Conservation (phyloP, 35 echinoderm and acorn worm species). For the Chiridota heheva region DNA sequence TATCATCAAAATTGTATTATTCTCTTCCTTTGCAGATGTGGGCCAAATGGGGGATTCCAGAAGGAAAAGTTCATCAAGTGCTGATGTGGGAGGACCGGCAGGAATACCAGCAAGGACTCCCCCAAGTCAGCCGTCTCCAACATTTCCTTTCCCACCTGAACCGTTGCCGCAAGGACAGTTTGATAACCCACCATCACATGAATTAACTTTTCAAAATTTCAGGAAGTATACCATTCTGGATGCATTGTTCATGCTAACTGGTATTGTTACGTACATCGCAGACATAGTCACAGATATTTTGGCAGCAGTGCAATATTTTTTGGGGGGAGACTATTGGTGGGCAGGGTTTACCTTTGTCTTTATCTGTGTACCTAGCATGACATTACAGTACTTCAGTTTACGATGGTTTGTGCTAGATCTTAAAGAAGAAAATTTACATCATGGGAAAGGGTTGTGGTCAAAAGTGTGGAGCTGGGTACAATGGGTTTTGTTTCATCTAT, state of each 20-base stretch:
- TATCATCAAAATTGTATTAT: not conserved
- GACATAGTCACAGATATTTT: constrained; percentile 82
- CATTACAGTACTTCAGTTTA: constrained; percentile 89
- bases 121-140: constrained; percentile 15
- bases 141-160: not conserved
- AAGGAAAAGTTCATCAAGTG: constrained; percentile 22
- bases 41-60: constrained; percentile 21
- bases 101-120: not conserved
- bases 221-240: constrained; percentile 64
- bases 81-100: constrained; percentile 23
- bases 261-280: constrained; percentile 86
- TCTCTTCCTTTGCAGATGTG: not conserved
- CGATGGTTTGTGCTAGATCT: constrained; percentile 81
- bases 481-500: constrained; percentile 72
- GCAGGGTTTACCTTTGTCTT: constrained; percentile 82
- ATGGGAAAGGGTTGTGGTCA: not conserved
- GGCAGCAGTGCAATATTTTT: constrained; percentile 69
- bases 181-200: not conserved
- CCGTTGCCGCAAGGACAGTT: not conserved
- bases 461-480: constrained; percentile 64
- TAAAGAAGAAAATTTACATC: constrained; percentile 32
- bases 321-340: constrained; percentile 48
- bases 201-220: not conserved
- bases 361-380: constrained; percentile 76
- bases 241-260: constrained; percentile 70